Evolutionary conservation across 2,888 invertebrate genomes (phyloP).

Genomic region (Dasysyrphus tricinctus): DNA sequence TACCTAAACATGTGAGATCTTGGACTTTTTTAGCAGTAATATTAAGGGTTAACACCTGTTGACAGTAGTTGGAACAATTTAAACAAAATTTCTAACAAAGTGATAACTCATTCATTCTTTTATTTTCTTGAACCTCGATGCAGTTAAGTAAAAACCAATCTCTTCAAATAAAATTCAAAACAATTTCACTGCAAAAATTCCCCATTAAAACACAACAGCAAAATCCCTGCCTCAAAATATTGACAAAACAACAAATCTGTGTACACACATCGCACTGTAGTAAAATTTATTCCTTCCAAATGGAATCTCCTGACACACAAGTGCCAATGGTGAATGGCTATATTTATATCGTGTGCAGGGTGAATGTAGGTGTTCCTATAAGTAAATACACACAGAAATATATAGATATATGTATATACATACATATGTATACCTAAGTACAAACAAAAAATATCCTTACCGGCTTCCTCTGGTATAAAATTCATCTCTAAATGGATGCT

Average conservation of each 20-base stretch:
- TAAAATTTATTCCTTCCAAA: conserved; percentile 26
- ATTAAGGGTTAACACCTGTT: no score
- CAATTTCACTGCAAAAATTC: conserved; percentile 3
- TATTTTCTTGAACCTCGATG: no score
- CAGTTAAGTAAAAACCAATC: no score
- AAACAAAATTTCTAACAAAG: no score
- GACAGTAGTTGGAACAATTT: no score
- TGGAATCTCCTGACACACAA: conserved; percentile 27
- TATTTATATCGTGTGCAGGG: background rate
- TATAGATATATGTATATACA: background rate
- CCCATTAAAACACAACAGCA: background rate
- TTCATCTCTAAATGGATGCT: conserved; percentile 33
- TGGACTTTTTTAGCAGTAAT: no score
- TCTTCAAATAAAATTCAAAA: no score
- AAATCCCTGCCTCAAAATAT: conserved; percentile 21
- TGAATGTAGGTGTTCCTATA: background rate
- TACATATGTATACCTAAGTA: no score
- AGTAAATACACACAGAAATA: background rate
- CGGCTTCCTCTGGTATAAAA: conserved; percentile 29
- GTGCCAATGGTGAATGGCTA: background rate
- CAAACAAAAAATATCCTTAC: conserved; percentile 48
- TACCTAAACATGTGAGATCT: no score
- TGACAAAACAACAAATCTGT: conserved; percentile 39
- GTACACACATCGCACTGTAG: conserved; percentile 6
- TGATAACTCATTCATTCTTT: no score